Base-by-base conservation (phyloP, 2,797 vertebrate species). In the Harpagifer antarcticus region DNA sequence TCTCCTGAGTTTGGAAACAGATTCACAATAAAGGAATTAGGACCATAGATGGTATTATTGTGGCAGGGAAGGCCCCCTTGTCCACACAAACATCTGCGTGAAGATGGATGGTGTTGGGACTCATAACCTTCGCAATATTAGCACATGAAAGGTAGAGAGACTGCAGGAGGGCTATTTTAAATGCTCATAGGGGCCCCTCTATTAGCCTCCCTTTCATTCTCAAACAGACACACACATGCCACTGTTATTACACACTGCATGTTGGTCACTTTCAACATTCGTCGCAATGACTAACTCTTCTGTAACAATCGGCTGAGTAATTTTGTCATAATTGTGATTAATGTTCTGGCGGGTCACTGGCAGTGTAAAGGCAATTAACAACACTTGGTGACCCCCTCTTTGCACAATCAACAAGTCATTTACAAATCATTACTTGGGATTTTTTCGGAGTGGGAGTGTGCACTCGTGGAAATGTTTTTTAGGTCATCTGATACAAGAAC, bases 301-400 rank as follows among this genome's bases (percentile, higher is more conserved):
- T 1, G 78, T 80, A 80, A 91, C 74, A 58, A 82, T 86, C 44
- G n/a, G 68, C 85, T 81, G 77, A 92, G 87, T 91, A 62, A 87
- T 91, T 93, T 86, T 88, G 85, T 86, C 92, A 90, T 92, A 89
- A 91, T 89, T 88, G 80, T 94, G 94, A 94, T 95, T 87, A 92
- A 93, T 95, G 92, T 82, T 74, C 75, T 68, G 53, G 47, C 0
- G 75, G 89, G 90, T 94, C 93, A 90, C 71, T 82, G 85, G 74
- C 86, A 81, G 77, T 90, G 88, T 91, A 82, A 89, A 86, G 57
- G 86, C 78, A 89, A 89, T 95, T 93, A 92, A 80, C 83, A 74
- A 70, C 86, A 87, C 55, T 63, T 50, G 52, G 72, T 48, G 47
- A 20, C 67, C 48, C 85, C 81, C 33, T 64, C 52, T 74, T 63